Conservation (phyloP, 1,140 invertebrate species). For the Heliothis virescens region DNA sequence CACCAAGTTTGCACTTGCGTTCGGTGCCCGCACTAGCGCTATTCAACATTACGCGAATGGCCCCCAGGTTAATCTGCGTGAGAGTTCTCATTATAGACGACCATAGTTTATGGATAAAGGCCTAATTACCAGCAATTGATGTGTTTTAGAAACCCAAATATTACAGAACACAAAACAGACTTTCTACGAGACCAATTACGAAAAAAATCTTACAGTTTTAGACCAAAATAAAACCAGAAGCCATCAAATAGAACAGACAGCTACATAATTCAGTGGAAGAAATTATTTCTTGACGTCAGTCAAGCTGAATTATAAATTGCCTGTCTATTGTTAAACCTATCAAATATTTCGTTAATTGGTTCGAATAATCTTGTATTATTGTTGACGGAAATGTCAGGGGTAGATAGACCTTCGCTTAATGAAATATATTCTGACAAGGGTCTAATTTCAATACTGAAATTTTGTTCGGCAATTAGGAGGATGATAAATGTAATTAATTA, state of each 20-base stretch:
- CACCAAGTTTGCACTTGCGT: too few relatives aligned
- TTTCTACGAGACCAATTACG: too few relatives aligned
- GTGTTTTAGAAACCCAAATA: too few relatives aligned
- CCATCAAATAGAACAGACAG: neutral
- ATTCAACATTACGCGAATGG: too few relatives aligned
- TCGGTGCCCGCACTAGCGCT: too few relatives aligned
- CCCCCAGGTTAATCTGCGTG: too few relatives aligned
- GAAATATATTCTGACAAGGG: neutral
- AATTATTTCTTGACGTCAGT: slow-evolving; percentile 20
- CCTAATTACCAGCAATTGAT: too few relatives aligned
- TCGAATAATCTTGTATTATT: neutral
- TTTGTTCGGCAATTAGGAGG: neutral
- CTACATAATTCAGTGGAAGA: neutral
- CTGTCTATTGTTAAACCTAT: neutral
- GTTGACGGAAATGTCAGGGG: neutral
- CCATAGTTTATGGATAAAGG: too few relatives aligned
- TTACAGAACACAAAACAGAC: too few relatives aligned
- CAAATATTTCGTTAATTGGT: neutral
- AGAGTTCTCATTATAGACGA: too few relatives aligned
- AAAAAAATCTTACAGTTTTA: neutral
- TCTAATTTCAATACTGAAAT: neutral
- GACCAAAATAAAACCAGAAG: neutral
- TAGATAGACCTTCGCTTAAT: too few relatives aligned
- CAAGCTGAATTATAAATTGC: neutral
- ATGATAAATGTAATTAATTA: neutral